Conservation (phyloP, 1,140 invertebrate species). For the Globodera ellingtonae region DNA sequence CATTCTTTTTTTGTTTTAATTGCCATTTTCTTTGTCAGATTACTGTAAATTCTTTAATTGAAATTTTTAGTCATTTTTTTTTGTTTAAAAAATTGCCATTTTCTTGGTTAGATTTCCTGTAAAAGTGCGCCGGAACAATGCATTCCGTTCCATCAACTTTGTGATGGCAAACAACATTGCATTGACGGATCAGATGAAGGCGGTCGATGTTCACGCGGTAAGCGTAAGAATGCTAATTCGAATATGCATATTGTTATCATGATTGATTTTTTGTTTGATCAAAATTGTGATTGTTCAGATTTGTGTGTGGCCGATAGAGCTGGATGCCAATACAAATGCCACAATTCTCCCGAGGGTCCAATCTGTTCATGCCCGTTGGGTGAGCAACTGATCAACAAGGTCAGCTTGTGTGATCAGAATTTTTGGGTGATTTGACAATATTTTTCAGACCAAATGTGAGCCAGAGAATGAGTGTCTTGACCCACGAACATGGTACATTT, state of each 20-base stretch:
- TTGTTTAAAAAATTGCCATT: not conserved
- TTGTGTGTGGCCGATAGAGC: conserved; percentile 67
- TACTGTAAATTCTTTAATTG: conserved; percentile 44
- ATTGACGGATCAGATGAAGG: conserved; percentile 90
- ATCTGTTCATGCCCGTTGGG: conserved; percentile 84
- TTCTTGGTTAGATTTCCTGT: conserved; percentile 49
- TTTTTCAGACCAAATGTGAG: conserved; percentile 65
- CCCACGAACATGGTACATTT: conserved; percentile 75
- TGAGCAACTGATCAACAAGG: conserved; percentile 61
- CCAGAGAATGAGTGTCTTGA: conserved; percentile 75
- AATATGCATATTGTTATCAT: not conserved
- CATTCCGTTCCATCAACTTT: conserved; percentile 73
- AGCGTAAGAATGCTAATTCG: not conserved
- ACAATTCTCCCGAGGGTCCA: conserved; percentile 85
- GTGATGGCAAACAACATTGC: conserved; percentile 82
- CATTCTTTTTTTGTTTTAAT: not conserved
- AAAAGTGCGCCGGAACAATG: conserved; percentile 66
- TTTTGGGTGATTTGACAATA: conserved; percentile 39
- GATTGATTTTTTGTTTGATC: not conserved
- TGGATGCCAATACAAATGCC: conserved; percentile 82
- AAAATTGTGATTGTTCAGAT: conserved; percentile 29
- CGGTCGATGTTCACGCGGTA: conserved; percentile 73
- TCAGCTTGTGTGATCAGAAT: not conserved
- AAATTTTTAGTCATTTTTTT: not conserved
- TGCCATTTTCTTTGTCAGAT: conserved; percentile 30